A percentile compares a stretch with the other conserved stretches of the same genome.
phyloP scores from a whole-genome alignment of 2,888 invertebrate genomes.

The Agrochola litura region DNA sequence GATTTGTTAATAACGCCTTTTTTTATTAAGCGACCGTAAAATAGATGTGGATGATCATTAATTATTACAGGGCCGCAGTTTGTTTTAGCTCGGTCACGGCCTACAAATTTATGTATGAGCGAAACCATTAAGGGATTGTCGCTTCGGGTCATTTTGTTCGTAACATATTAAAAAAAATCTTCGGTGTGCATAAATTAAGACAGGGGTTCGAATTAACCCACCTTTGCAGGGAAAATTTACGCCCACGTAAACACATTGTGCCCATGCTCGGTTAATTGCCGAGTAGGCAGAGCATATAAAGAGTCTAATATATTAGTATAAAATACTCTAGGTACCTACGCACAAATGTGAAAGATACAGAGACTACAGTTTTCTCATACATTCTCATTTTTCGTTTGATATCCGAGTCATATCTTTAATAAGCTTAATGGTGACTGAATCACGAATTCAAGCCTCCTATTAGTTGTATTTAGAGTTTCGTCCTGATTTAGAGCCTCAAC shows the following conservation, averaged over 20 bases:
- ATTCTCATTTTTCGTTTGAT: background rate
- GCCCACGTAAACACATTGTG: conserved; percentile 60
- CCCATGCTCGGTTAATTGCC: conserved; percentile 47
- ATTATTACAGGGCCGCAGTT: conserved; percentile 85
- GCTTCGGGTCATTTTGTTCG: conserved; percentile 79
- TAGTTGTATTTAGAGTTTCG: background rate
- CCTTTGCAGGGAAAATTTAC: conserved; percentile 56
- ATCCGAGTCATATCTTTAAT: background rate
- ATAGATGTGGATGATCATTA: conserved; percentile 87
- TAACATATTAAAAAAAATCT: conserved; percentile 66
- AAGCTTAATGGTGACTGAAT: background rate
- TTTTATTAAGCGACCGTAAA: conserved; percentile 85
- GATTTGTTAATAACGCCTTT: conserved; percentile 84
- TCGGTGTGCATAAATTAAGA: conserved; percentile 63
- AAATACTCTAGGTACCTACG: conserved; percentile 8
- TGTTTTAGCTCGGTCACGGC: conserved; percentile 87
- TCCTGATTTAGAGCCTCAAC: background rate
- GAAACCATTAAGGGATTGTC: conserved; percentile 87
- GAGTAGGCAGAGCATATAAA: conserved; percentile 49
- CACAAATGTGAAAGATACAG: background rate
- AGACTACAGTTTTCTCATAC: background rate
- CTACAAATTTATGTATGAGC: conserved; percentile 87
- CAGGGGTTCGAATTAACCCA: conserved; percentile 55
- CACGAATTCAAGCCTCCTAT: background rate
- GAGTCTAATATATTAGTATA: conserved; percentile 15